Base-by-base conservation (phyloP, 37 sponge, comb jelly and placozoan genomes). In the Corticium candelabrum region DNA sequence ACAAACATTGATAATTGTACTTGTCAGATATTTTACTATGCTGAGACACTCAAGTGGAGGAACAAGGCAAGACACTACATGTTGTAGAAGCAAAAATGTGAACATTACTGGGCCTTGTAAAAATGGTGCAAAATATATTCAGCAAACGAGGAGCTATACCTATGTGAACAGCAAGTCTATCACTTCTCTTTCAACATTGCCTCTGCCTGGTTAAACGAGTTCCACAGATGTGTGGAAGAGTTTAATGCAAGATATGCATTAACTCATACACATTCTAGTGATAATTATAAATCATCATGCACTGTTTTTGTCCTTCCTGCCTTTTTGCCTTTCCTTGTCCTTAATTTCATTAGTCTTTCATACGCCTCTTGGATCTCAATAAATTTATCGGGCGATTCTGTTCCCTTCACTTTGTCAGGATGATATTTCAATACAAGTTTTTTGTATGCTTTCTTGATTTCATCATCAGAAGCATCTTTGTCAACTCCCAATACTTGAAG, bases 311-410 rank as follows among this genome's bases (percentile, higher is more conserved):
- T n/a, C n/a, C n/a, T n/a, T n/a, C n/a, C n/a, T n/a, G n/a, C n/a
- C n/a, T n/a, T n/a, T n/a, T n/a, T n/a, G n/a, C n/a, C n/a, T n/a
- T n/a, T n/a, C n/a, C 57, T 82, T 77, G 83, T 76, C 74, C 69
- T 86, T 21, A 68, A 38, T 37, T 68, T 87, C 69, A 41, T 27
- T 4, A 94, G 77, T 35, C 41, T 83, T 56, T 91, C 83, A 68
- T 91, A 91, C 0, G 95, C 95, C 39, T 86, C 68, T 2, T 94
- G 68, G 43, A 90, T 76, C 40, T 86, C 85, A 38, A 94, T 91
- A 35, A 90, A 89, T 74, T 76, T 85, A 5, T 94, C 82, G 39
- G 83, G 81, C 3, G 91, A 85, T 32, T 38, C 3, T 2, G 3
- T 41, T 7, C 21, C 73, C 62, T 85, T 85, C 2, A 76, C 78